Evolutionary conservation across 2,797 vertebrate genomes (phyloP), one percentile per base, ranked within the genome.

Genomic region (Strix occidentalis): DNA sequence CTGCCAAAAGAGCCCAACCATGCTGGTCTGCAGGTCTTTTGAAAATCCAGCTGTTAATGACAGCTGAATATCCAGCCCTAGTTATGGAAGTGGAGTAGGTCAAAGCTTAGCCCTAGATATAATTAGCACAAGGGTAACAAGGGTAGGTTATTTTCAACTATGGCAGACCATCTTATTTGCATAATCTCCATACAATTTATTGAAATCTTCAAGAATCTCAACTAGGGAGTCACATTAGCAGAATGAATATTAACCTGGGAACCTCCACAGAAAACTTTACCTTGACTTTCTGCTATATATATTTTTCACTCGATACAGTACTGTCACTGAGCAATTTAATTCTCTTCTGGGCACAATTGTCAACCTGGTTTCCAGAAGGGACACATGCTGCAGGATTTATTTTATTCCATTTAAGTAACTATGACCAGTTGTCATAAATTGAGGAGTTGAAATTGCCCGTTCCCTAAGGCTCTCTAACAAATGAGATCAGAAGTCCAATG

Each of bases 401-500:
- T 94, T 95, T 81, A 89, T 89, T 95, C 86, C 14, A 1, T 94
- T 90, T 89, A 89, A 94, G 84, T 75, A 91, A 48, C 90, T 97
- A 71, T 93, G 84, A 94, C 84, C 95, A 95, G 92, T 96, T 97
- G 92, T 93, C 94, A 94, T 87, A 95, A 95, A 95, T 56, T 87
- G 96, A 95, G 90, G 75, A 80, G 86, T 26, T 53, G 78, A 95
- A 96, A 96, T 78, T 92, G 86, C 78, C 71, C 23, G 0, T 96
- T 95, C 94, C 92, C 95, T 83, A 48, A 93, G 95, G 92, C 86
- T 80, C 33, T 89, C 89, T 87, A 74, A 90, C 78, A 94, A 95
- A 96, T 92, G 94, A 97, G 94, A 95, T 96, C 96, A 96, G 87
- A 95, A 96, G 78, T 65, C 92, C 88, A 89, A 85, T 69, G 90